These are phyloP conservation scores for Porites australiensis DNA, from an alignment of 64 coral and sea anemone genomes.

Conservation along the genomic window DNA sequence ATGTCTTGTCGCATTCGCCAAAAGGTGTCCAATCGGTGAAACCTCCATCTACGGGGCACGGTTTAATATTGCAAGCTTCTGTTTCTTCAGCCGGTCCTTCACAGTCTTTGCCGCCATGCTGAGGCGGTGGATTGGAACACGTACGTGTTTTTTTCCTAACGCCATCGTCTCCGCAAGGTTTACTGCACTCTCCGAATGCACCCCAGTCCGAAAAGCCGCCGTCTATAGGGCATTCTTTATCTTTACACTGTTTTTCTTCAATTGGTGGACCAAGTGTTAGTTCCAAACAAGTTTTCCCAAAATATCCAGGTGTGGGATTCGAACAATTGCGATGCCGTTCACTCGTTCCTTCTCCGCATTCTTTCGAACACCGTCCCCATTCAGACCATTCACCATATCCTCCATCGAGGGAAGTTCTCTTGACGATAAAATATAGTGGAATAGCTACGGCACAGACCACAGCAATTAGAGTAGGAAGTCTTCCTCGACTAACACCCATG, in stretches of 20 bases:
- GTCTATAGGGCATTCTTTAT: constrained; percentile 61
- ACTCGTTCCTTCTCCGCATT: constrained; percentile 56
- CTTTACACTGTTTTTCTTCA: constrained; percentile 43
- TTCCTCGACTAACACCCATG: background rate
- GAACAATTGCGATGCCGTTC: constrained; percentile 30
- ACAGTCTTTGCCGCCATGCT: constrained; percentile 67
- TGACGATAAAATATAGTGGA: constrained; percentile 27
- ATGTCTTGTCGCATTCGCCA: constrained; percentile 54
- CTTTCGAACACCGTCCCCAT: constrained; percentile 56
- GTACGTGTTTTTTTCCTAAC: constrained; percentile 59
- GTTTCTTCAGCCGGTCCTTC: constrained; percentile 45
- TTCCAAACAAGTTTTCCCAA: constrained; percentile 54
- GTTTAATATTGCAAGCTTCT: constrained; percentile 36
- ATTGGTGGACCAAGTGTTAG: constrained; percentile 17
- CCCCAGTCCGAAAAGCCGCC: constrained; percentile 72
- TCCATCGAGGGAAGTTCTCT: constrained; percentile 19
- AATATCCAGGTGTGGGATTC: constrained; percentile 32
- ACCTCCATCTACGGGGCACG: constrained; percentile 56
- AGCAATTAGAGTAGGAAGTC: background rate
- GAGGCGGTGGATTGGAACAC: constrained; percentile 79
- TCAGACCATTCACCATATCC: constrained; percentile 41
- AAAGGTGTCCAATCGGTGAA: constrained; percentile 63
- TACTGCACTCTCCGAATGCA: constrained; percentile 59
- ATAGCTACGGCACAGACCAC: constrained; percentile 14
- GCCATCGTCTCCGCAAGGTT: constrained; percentile 70